Percentiles rank a stretch among this genome's conserved stretches.
Conservation (phyloP, 2,113 vertebrate species). For the Oryzias javanicus region DNA sequence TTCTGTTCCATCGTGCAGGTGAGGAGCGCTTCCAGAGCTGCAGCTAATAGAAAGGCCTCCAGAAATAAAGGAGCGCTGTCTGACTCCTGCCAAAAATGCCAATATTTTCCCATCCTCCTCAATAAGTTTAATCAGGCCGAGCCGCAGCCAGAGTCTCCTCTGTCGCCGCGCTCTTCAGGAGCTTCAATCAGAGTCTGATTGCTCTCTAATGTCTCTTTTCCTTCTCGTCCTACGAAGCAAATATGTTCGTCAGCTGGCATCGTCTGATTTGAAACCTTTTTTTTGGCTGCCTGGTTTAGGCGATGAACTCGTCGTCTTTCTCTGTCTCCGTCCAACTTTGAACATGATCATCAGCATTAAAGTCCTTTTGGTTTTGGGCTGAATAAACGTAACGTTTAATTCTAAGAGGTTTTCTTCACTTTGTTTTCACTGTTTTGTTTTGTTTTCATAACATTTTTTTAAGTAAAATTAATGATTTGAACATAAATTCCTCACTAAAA, state of each 20-base stretch:
- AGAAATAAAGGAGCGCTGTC: background rate
- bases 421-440: background rate
- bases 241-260: conserved; percentile 50
- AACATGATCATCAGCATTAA: background rate
- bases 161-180: conserved; percentile 13
- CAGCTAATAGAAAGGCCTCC: conserved; percentile 1
- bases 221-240: conserved; percentile 41
- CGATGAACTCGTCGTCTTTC: conserved; percentile 45
- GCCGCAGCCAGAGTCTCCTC: conserved; percentile 10
- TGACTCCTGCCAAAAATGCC: conserved; percentile 18
- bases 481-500: no score
- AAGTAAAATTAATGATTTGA: no score
- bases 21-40: conserved; percentile 10
- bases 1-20: conserved; percentile 24
- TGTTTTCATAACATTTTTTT: conserved; percentile 7
- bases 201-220: conserved; percentile 49
- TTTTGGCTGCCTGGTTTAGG: conserved; percentile 10
- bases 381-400: no score
- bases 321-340: conserved; percentile 24
- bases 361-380: no score
- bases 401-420: no score
- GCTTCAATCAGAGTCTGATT: conserved; percentile 47
- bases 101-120: conserved; percentile 14
- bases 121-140: conserved; percentile 28
- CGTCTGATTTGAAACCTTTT: conserved; percentile 1